These are phyloP conservation scores for Nasonia oneida DNA, from an alignment of 2,888 invertebrate genomes.

Conservation along the genomic window DNA sequence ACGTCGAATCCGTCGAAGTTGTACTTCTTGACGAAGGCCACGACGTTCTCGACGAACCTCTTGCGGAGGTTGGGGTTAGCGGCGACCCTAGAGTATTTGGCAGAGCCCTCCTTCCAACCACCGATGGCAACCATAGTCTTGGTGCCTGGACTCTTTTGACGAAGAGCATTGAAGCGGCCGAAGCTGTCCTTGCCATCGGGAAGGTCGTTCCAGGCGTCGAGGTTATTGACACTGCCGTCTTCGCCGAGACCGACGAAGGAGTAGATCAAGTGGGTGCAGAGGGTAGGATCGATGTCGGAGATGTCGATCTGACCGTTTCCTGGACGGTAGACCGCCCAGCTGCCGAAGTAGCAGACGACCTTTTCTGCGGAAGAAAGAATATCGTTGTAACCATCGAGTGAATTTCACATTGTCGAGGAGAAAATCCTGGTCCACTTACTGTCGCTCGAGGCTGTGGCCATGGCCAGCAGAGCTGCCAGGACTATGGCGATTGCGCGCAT, in stretches of 20 bases:
- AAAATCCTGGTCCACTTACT: conserved; percentile 42
- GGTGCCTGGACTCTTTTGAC: conserved; percentile 79
- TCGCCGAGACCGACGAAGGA: conserved; percentile 85
- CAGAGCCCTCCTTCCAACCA: conserved; percentile 85
- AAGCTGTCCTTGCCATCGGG: conserved; percentile 82
- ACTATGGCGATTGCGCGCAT: conserved; percentile 42
- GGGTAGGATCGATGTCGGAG: conserved; percentile 83
- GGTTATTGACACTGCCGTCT: conserved; percentile 80
- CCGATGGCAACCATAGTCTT: conserved; percentile 86
- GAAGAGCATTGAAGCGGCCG: conserved; percentile 81
- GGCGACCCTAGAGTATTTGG: conserved; percentile 83
- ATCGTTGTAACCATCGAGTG: neutral
- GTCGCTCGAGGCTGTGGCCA: conserved; percentile 25
- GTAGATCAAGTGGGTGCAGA: conserved; percentile 90
- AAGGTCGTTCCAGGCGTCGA: conserved; percentile 84
- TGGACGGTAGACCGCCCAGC: conserved; percentile 87
- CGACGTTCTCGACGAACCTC: conserved; percentile 82
- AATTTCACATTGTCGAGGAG: neutral
- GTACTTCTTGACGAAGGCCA: conserved; percentile 81
- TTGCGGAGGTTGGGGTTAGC: conserved; percentile 77
- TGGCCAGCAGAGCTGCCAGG: conserved; percentile 33
- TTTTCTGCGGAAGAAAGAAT: conserved; percentile 78
- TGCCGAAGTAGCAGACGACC: conserved; percentile 88
- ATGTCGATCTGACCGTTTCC: conserved; percentile 85
- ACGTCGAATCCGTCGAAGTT: conserved; percentile 87